These are phyloP conservation scores for Oceanodroma tethys DNA, from an alignment of 2,113 vertebrate species.

Conservation along the genomic window DNA sequence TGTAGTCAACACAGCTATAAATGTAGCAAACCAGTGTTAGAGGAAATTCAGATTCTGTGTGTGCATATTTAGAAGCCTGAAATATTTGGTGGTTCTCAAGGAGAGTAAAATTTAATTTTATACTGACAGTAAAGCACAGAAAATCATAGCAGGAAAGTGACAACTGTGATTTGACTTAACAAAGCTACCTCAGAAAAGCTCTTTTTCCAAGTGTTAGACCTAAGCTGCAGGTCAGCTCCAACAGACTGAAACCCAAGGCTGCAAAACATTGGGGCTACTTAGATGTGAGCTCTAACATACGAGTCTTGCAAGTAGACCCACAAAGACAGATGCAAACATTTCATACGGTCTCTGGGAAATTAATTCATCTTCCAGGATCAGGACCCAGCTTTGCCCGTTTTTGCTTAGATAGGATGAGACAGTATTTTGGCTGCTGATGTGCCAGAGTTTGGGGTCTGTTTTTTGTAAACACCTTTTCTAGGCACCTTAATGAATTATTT, in stretches of 20 bases:
- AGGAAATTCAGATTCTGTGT: neutral
- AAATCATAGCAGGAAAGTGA: neutral
- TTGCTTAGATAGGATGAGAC: neutral
- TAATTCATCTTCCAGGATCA: neutral
- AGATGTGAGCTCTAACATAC: neutral
- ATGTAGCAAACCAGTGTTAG: neutral
- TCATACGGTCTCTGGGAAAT: neutral
- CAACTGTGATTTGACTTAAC: neutral
- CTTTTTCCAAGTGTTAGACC: neutral
- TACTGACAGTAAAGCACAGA: neutral
- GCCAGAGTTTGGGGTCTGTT: neutral
- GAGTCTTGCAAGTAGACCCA: neutral
- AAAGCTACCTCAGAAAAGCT: neutral
- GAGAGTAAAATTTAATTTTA: neutral
- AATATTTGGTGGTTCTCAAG: neutral
- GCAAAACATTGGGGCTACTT: neutral
- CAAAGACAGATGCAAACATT: neutral
- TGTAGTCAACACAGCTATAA: neutral
- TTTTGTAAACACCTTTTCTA: neutral
- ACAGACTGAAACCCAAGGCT: neutral
- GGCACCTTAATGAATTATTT: neutral
- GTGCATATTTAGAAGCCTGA: neutral
- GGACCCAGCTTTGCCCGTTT: neutral
- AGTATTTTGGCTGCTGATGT: neutral
- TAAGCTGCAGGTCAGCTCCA: neutral